Evolutionary conservation across 2,113 vertebrate species (phyloP).

Genomic region (Montifringilla adamsi): DNA sequence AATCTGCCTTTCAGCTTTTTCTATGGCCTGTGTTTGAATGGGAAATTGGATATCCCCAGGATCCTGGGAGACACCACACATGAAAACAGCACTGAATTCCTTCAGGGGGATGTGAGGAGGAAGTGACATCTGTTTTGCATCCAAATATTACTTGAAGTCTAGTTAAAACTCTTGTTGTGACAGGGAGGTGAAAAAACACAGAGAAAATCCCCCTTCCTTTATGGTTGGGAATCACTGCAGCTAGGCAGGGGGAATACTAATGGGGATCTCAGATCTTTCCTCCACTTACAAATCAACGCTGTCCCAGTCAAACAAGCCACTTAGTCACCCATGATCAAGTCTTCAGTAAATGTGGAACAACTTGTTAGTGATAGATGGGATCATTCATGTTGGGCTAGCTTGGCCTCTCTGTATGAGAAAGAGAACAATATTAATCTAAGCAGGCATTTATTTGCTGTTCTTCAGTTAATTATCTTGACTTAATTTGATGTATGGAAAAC

Average conservation of each 20-base stretch:
- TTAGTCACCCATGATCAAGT: not conserved
- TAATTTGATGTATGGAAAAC: not conserved
- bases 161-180: slow-evolving; percentile 23
- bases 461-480: not conserved
- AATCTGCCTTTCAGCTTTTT: slow-evolving; percentile 64
- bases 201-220: not conserved
- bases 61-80: slow-evolving; percentile 32
- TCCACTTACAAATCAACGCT: not conserved
- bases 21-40: slow-evolving; percentile 41
- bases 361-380: not conserved
- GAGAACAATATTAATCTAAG: not conserved
- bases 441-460: not conserved
- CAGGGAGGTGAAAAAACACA: not conserved
- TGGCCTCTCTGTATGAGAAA: not conserved
- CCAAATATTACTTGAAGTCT: slow-evolving; percentile 27
- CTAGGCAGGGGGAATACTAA: not conserved
- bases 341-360: not conserved
- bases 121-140: slow-evolving; percentile 55
- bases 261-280: slow-evolving; percentile 10
- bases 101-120: slow-evolving; percentile 25
- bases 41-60: slow-evolving; percentile 59
- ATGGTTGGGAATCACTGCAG: not conserved
- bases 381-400: not conserved
- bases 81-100: slow-evolving; percentile 52
- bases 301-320: not conserved